Evolutionary conservation across 2,113 vertebrate species (phyloP), one percentile per base, ranked within the genome.

Genomic region (Corythaeola cristata): DNA sequence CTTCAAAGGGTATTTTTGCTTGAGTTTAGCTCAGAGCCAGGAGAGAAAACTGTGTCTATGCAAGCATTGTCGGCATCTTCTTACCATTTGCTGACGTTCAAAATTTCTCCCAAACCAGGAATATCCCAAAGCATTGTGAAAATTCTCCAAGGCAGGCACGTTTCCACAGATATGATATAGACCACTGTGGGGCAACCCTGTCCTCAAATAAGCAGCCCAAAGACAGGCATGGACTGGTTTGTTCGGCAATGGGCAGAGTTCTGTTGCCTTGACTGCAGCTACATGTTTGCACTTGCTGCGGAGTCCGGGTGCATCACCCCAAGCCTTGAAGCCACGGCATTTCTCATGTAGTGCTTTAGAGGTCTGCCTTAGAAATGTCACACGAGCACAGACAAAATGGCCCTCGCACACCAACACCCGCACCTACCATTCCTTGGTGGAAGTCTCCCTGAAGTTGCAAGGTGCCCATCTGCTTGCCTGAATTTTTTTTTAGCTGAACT

Each of bases 1-100:
- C 33, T 93, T 59, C 58, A 78, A 66, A 85, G 41, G 26, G 26
- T 86, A 62, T 69, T 96, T 93, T 68, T 56, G 56, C 39, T 89
- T 75, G 49, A 37, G 26, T 85, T 68, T 67, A 89, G 52, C 33
- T 84, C 37, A n/a, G 76, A n/a, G n/a, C 14, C 7, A 1, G 69
- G 73, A 95, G 30, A 66, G 30, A 89, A 73, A 33, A 58, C 28
- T 23, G 2, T 9, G 8, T 32, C 39, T 72, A 12, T 5, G 12
- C 5, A n/a, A 81, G 50, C 12, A 4, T 33, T 27, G 41, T 26
- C 2, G 5, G 50, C 39, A 33, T 24, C 53, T 55, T 50, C 24
- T 26, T 69, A 30, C 13, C 27, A 28, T 45, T 53, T 84, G 37
- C 23, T 33, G 50, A 49, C 32, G 53, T 15, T 4, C n/a, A 53